Evolutionary conservation across 2,888 invertebrate genomes (phyloP), one percentile per base, ranked within the genome.

Genomic region (Lepidonotus clava): DNA sequence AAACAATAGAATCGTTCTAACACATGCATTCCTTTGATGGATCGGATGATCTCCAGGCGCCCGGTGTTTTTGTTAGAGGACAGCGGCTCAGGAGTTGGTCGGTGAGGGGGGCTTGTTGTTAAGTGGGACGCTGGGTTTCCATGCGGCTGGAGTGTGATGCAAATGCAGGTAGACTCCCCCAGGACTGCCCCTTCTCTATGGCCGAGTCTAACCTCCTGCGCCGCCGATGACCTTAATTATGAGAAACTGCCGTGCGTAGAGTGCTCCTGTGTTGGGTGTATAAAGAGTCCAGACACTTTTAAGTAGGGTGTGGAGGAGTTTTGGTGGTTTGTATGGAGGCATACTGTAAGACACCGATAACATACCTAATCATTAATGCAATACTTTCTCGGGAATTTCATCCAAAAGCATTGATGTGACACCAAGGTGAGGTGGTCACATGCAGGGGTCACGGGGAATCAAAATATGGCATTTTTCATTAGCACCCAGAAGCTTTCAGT

Each of bases 1-100:
- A 80, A 80, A 80, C 80, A 80, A 80, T 41, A 28, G 46, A 46
- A 80, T 80, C 46, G 80, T 51, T 46, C 80, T 71, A 34, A 71
- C 71, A 71, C 71, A 71, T 38, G 71, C 71, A 38, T 34, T 18
- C 71, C 71, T 34, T 14, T 71, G 71, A 71, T 71, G 71, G 71
- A 71, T 71, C 18, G 71, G 71, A 34, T 38, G 36, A 34, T 71
- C 71, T 38, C 71, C 4, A 34, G 71, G 71, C 38, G 71, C 24
- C 8, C 46, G 18, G 46, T 8, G 46, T 18, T 8, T 46, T 11
- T 18, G 46, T 8, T 8, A 18, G 46, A 18, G 46, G 46, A 18
- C 8, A 18, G 46, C 18, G 8, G 18, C 46, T 46, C 8, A 46
- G 46, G 46, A 18, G 46, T 46, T 8, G 46, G 46, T 8, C 18